Conservation (phyloP, 1,140 invertebrate species). For the Drosophila bifasciata region DNA sequence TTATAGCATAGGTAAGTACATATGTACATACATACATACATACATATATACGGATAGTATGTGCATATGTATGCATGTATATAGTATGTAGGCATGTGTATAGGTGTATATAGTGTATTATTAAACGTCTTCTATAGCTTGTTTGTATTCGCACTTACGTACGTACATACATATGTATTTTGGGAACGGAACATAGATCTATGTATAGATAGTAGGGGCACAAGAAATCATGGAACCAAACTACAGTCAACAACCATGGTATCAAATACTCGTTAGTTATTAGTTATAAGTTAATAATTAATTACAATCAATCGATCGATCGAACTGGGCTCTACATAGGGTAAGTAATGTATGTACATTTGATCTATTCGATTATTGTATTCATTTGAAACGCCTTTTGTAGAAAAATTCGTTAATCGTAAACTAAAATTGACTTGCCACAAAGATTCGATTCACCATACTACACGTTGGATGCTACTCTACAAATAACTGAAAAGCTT, state of each 20-base stretch:
- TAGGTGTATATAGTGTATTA: conserved; percentile 13
- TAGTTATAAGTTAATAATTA: conserved; percentile 26
- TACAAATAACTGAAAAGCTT: conserved; percentile 22
- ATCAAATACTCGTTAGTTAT: conserved; percentile 33
- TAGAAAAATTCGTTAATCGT: conserved; percentile 62
- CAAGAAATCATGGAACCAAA: conserved; percentile 53
- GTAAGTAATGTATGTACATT: conserved; percentile 37
- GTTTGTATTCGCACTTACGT: conserved; percentile 18
- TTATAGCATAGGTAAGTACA: conserved; percentile 51
- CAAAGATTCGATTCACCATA: conserved; percentile 16
- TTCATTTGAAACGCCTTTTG: conserved; percentile 65
- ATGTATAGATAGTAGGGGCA: conserved; percentile 39
- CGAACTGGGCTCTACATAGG: no score
- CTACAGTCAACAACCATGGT: conserved; percentile 55
- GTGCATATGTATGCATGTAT: conserved; percentile 18
- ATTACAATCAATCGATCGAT: conserved; percentile 18
- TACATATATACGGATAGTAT: conserved; percentile 3
- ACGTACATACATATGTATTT: conserved; percentile 13
- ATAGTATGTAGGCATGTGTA: no score
- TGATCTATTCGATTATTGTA: conserved; percentile 65
- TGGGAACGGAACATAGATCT: conserved; percentile 32
- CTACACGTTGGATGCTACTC: conserved; percentile 9
- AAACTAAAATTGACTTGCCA: conserved; percentile 54
- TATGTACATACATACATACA: conserved; percentile 2
- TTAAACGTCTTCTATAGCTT: conserved; percentile 41